These are phyloP conservation scores for Drosophila busckii DNA, from an alignment of 1,140 invertebrate species.

Conservation along the genomic window DNA sequence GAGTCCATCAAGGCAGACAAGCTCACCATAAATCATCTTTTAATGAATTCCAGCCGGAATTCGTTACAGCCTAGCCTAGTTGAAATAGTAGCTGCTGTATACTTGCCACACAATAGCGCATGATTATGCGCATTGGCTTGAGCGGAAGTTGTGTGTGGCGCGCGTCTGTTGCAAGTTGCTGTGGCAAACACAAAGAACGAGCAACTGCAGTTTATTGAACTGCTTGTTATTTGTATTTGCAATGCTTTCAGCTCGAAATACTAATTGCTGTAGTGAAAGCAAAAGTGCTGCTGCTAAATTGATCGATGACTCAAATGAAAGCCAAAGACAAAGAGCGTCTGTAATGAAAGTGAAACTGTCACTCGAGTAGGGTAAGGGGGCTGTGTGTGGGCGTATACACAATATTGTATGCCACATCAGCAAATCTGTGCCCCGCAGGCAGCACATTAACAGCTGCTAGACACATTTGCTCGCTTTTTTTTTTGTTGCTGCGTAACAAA, in stretches of 20 bases:
- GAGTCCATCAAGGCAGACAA: slow-evolving; percentile 31
- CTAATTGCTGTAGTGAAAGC: slow-evolving; percentile 50
- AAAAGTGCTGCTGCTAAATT: slow-evolving; percentile 70
- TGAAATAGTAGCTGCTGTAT: too few species aligned
- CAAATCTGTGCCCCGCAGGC: slow-evolving; percentile 10
- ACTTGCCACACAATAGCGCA: too few species aligned
- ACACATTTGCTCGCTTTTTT: slow-evolving; percentile 5
- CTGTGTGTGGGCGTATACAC: too few species aligned
- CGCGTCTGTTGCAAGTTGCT: too few species aligned
- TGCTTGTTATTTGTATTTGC: slow-evolving; percentile 28
- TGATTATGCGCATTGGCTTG: too few species aligned
- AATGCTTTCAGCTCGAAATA: slow-evolving; percentile 48
- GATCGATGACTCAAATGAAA: slow-evolving; percentile 55
- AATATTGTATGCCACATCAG: background rate
- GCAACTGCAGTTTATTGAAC: slow-evolving; percentile 66
- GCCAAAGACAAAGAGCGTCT: slow-evolving; percentile 14
- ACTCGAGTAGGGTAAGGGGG: background rate
- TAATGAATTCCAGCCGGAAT: slow-evolving; percentile 57
- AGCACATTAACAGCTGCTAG: slow-evolving; percentile 36
- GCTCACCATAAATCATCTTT: slow-evolving; percentile 67
- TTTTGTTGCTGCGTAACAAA: slow-evolving; percentile 33
- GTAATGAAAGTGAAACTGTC: slow-evolving; percentile 5
- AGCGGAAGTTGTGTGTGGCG: too few species aligned
- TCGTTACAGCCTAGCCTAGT: slow-evolving; percentile 38
- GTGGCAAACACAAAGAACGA: slow-evolving; percentile 24